Conservation (phyloP, 2,888 invertebrate genomes). For the Athalia circularis region DNA sequence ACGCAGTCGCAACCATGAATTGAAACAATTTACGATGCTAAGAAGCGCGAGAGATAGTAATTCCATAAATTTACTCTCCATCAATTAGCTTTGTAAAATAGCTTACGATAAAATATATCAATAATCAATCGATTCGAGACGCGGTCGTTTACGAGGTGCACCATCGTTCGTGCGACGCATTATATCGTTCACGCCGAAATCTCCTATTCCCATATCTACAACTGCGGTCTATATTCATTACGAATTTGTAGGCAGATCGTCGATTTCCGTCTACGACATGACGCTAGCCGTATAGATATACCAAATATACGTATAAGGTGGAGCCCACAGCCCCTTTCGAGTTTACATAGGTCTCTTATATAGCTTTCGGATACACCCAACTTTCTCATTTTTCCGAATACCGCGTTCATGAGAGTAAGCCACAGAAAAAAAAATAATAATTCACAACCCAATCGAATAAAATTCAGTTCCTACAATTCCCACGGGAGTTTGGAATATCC, state of each 20-base stretch:
- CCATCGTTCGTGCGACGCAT: conserved; percentile 13
- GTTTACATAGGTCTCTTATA: conserved; percentile 33
- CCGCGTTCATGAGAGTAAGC: conserved; percentile 25
- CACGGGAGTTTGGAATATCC: conserved; percentile 27
- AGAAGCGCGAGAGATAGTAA: background rate
- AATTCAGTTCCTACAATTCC: conserved; percentile 35
- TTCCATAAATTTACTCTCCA: background rate
- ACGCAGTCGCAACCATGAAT: background rate
- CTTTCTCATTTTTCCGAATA: background rate
- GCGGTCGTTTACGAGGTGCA: background rate
- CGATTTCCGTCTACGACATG: conserved; percentile 34
- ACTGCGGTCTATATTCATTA: conserved; percentile 40
- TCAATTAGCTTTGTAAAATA: background rate
- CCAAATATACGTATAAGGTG: background rate
- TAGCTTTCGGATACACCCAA: conserved; percentile 38
- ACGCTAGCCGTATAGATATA: background rate
- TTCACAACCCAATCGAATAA: conserved; percentile 41
- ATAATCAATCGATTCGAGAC: background rate
- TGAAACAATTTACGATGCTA: background rate
- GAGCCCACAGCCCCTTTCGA: conserved; percentile 39
- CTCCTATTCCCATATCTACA: conserved; percentile 31
- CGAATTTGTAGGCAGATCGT: conserved; percentile 41
- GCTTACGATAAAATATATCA: background rate
- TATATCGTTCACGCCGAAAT: conserved; percentile 19
- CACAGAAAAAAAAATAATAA: conserved; percentile 29